These are phyloP conservation scores for Crotalus tigris DNA, from an alignment of 2,113 vertebrate genomes.

Conservation along the genomic window DNA sequence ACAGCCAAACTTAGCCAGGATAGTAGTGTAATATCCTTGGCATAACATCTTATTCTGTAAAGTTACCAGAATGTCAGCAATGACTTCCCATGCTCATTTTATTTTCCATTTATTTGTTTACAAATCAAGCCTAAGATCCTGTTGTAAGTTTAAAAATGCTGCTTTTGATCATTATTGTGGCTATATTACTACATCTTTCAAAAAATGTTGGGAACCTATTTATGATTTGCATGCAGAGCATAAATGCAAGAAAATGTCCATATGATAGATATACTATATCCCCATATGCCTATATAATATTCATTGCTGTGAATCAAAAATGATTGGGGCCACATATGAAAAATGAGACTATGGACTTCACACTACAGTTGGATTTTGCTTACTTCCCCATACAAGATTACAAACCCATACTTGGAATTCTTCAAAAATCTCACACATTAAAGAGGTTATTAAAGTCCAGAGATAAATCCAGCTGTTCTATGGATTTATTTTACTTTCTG, in stretches of 20 bases:
- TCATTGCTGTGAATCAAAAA: slow-evolving; percentile 28
- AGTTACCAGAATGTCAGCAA: not conserved
- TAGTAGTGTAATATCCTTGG: not conserved
- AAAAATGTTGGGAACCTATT: slow-evolving; percentile 51
- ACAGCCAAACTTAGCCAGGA: not conserved
- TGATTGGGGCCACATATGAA: slow-evolving; percentile 42
- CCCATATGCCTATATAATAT: slow-evolving; percentile 17
- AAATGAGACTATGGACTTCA: slow-evolving; percentile 28
- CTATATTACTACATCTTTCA: slow-evolving; percentile 9
- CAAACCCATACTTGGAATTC: not conserved
- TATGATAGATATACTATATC: slow-evolving; percentile 31
- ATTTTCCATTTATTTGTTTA: not conserved
- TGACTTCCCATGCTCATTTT: not conserved
- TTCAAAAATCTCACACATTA: slow-evolving; percentile 8
- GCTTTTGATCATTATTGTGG: slow-evolving; percentile 19
- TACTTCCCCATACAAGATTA: not conserved
- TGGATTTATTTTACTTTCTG: slow-evolving; percentile 32
- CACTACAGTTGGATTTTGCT: not conserved
- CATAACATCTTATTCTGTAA: slow-evolving; percentile 3
- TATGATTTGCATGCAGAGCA: slow-evolving; percentile 50
- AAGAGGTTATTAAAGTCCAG: not conserved
- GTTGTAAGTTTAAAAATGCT: not conserved
- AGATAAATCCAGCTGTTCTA: not conserved
- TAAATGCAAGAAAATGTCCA: slow-evolving; percentile 40
- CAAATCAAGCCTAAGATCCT: not conserved